These are phyloP conservation scores for Sebastes trivittatus DNA, from an alignment of 2,797 vertebrate species.

Conservation along the genomic window DNA sequence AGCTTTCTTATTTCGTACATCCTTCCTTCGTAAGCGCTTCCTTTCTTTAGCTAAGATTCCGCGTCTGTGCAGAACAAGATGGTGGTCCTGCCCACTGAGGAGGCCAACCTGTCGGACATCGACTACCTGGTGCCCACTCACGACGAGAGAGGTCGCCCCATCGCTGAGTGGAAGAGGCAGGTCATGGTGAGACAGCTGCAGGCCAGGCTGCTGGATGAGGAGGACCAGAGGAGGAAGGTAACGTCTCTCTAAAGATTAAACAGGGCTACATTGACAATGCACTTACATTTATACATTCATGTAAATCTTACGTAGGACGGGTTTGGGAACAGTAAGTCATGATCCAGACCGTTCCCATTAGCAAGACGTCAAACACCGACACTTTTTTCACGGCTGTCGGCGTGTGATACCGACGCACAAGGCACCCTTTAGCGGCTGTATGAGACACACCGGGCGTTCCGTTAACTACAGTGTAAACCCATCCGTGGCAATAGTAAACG, in stretches of 20 bases:
- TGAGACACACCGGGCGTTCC: no score
- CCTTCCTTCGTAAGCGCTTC: not conserved
- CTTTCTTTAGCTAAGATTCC: not conserved
- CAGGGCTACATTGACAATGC: not conserved
- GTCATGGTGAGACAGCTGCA: constrained; percentile 95
- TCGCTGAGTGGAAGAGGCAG: constrained; percentile 97
- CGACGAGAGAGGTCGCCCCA: constrained; percentile 89
- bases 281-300: not conserved
- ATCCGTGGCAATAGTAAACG: no score
- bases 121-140: constrained; percentile 93
- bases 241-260: not conserved
- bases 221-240: constrained; percentile 84
- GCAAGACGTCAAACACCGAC: no score
- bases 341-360: no score
- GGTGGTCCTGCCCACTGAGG: constrained; percentile 83
- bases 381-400: no score
- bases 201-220: constrained; percentile 84
- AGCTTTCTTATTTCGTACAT: not conserved
- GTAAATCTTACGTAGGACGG: not conserved
- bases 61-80: constrained; percentile 75
- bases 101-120: constrained; percentile 86
- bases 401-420: no score
- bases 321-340: not conserved
- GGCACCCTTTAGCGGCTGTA: no score
- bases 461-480: no score